Evolutionary conservation across 53 echinoderm and acorn worm species (phyloP), one percentile per base, ranked within the genome.

Genomic region (Mesocentrotus franciscanus): DNA sequence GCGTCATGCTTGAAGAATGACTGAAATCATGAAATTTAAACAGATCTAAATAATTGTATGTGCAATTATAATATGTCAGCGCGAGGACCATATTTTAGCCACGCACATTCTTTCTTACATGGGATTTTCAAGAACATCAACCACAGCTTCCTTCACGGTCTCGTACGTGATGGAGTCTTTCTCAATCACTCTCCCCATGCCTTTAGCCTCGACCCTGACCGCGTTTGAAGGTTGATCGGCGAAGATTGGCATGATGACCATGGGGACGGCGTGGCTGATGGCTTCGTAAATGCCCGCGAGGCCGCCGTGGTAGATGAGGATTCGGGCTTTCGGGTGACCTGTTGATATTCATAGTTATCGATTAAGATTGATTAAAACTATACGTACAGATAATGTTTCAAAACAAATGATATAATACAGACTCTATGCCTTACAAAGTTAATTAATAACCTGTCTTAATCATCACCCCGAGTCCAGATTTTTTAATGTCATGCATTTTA

Each of bases 161-260:
- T 91, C 91, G 64, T 61, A 66, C 20, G 91, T 64, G 10, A 91
- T 20, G 61, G 68, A 8, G 33, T 91, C 91, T 24, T 91, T 91
- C 36, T 91, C 24, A 27, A 91, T 33, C 91, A 64, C 66, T 8
- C 91, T 90, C 18, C 91, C 91, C 61, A 90, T 90, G 6, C 64
- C 62, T 15, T 66, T 90, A 5, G 61, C 91, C 61, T 91, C 91
- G 35, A 91, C 91, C 33, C 39, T 91, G 91, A 66, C 60, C 0
- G 91, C 91, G 66, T 91, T 91, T 2, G 91, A 64, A 15, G 61
- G 91, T 17, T 91, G 91, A 35, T 91, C 91, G 36, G 91, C 91
- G 33, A 91, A 91, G 91, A 91, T 91, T 7, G 91, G 91, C 91
- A 91, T 91, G 61, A 91, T 91, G 16, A 91, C 91, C 91, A 91